phyloP scores from a whole-genome alignment of 2,113 vertebrate species.

The Balaenoptera acutorostrata region DNA sequence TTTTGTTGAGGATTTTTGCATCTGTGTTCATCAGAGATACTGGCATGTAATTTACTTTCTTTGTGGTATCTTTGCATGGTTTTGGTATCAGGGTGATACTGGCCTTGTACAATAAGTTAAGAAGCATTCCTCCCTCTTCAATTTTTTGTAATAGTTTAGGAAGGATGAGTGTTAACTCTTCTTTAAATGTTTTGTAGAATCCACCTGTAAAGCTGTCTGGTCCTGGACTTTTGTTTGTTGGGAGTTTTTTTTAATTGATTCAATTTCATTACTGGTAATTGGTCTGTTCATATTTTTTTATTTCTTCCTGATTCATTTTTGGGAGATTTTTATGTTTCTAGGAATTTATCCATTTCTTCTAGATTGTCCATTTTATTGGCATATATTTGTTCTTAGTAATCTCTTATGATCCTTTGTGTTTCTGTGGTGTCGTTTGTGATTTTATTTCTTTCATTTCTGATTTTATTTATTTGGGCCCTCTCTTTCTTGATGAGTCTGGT shows the following conservation, averaged over 20 bases:
- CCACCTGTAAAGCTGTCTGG: background rate
- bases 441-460: background rate
- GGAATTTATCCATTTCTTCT: background rate
- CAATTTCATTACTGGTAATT: background rate
- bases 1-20: background rate
- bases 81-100: background rate
- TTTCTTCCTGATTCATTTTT: background rate
- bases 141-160: background rate
- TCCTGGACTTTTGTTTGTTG: background rate
- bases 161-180: background rate
- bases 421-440: background rate
- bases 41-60: background rate
- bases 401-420: background rate
- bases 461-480: background rate
- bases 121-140: background rate
- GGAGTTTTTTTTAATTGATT: background rate
- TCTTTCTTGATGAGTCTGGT: background rate
- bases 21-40: background rate
- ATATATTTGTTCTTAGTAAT: background rate
- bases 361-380: background rate
- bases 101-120: background rate
- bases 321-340: background rate
- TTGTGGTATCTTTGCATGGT: background rate
- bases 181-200: background rate
- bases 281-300: background rate